Evolutionary conservation across 1,140 invertebrate genomes (phyloP).

Genomic region (Coptotermes formosanus): DNA sequence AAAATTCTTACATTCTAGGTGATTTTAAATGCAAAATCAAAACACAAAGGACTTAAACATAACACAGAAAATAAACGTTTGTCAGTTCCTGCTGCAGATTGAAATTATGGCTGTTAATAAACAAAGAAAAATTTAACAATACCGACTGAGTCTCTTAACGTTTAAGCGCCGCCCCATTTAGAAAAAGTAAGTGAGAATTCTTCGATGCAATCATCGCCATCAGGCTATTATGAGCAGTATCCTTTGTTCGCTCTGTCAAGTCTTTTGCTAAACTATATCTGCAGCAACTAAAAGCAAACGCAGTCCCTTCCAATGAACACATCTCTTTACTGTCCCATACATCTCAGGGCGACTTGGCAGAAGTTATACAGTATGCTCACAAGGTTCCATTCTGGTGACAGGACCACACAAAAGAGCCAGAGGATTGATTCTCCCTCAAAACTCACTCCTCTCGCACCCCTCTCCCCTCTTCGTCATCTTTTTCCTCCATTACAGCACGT

Average conservation of each 20-base stretch:
- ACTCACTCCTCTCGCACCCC: neutral
- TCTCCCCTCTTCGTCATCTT: neutral
- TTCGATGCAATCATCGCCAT: neutral
- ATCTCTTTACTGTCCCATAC: constrained; percentile 8
- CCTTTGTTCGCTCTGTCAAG: neutral
- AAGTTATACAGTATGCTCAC: constrained; percentile 11
- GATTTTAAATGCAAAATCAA: too few species aligned
- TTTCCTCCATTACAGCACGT: neutral
- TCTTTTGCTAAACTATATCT: neutral
- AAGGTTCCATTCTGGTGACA: constrained; percentile 14
- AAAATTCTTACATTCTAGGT: too few species aligned
- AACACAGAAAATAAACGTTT: too few species aligned
- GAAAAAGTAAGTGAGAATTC: neutral
- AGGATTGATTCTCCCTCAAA: constrained; percentile 2
- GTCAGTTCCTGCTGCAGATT: too few species aligned
- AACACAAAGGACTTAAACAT: too few species aligned
- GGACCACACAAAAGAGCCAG: constrained; percentile 5
- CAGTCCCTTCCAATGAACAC: neutral
- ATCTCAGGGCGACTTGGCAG: neutral
- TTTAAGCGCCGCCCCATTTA: neutral
- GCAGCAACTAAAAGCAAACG: neutral
- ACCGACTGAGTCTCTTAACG: too few species aligned
- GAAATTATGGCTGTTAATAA: too few species aligned
- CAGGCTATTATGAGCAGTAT: neutral
- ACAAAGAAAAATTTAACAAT: too few species aligned